A percentile compares a stretch with the other conserved stretches of the same genome.
phyloP scores from a whole-genome alignment of 2,888 invertebrate genomes.

The Drosophila atripex region DNA sequence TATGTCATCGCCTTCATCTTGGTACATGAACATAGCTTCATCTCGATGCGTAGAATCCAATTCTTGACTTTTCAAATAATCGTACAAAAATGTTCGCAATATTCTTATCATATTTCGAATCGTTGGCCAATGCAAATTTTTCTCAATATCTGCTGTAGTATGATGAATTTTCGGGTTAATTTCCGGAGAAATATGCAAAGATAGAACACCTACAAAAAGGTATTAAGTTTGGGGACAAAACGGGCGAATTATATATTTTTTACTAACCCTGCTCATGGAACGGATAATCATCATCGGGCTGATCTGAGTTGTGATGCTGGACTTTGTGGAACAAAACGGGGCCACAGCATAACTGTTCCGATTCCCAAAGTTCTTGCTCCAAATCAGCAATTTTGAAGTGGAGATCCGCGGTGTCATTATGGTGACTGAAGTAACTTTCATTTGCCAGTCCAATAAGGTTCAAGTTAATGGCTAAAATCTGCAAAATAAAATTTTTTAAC shows the following conservation, averaged over 20 bases:
- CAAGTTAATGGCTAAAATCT: constrained; percentile 81
- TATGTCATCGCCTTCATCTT: neutral
- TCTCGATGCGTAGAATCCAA: neutral
- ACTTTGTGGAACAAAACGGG: constrained; percentile 87
- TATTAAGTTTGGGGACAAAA: too few relatives aligned
- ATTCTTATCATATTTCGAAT: constrained; percentile 52
- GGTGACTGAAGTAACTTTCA: constrained; percentile 93
- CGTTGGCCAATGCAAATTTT: constrained; percentile 53
- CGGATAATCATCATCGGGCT: constrained; percentile 97
- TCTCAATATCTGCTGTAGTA: constrained; percentile 88
- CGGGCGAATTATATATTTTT: neutral
- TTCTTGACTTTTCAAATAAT: constrained; percentile 24
- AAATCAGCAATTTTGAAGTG: constrained; percentile 88
- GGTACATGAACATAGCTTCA: neutral
- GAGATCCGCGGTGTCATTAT: constrained; percentile 89
- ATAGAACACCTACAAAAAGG: constrained; percentile 82
- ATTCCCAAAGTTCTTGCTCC: constrained; percentile 87
- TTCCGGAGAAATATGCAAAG: constrained; percentile 94
- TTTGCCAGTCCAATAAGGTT: constrained; percentile 94
- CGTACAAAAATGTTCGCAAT: constrained; percentile 38
- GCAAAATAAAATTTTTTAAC: too few relatives aligned
- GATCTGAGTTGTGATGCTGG: constrained; percentile 86
- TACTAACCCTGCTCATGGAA: constrained; percentile 85
- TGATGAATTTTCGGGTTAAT: constrained; percentile 98
- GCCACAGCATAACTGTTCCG: constrained; percentile 85